Conservation (phyloP, 2,888 invertebrate genomes). For the Hypercompe scribonia region DNA sequence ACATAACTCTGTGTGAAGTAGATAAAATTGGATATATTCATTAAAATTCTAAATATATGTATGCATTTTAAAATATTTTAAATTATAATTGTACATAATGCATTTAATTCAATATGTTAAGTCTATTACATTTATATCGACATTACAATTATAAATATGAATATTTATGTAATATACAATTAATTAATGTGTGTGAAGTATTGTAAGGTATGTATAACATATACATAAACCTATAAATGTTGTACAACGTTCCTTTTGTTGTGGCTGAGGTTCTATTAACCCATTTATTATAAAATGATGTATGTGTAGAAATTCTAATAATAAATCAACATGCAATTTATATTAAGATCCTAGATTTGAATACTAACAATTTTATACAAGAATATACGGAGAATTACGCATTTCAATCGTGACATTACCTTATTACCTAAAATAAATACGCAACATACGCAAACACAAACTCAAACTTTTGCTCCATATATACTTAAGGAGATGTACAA, state of each 20-base stretch:
- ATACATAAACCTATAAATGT: conserved; percentile 62
- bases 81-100: conserved; percentile 73
- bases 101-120: conserved; percentile 65
- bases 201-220: conserved; percentile 57
- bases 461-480: not conserved
- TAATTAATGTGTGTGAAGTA: conserved; percentile 63
- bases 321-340: conserved; percentile 58
- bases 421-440: not conserved
- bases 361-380: conserved; percentile 70
- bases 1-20: conserved; percentile 66
- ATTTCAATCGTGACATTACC: conserved; percentile 55
- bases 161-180: conserved; percentile 67
- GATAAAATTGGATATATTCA: conserved; percentile 58
- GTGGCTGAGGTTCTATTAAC: conserved; percentile 77
- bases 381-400: conserved; percentile 66
- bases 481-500: not conserved
- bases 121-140: conserved; percentile 73
- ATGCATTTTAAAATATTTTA: conserved; percentile 61
- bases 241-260: conserved; percentile 80
- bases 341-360: conserved; percentile 64
- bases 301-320: conserved; percentile 70
- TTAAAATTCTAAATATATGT: conserved; percentile 79
- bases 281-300: conserved; percentile 58
- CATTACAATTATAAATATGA: conserved; percentile 56
- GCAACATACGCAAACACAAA: not conserved